Evolutionary conservation across 2,888 invertebrate genomes (phyloP).

Genomic region (Aspidapion aeneum): DNA sequence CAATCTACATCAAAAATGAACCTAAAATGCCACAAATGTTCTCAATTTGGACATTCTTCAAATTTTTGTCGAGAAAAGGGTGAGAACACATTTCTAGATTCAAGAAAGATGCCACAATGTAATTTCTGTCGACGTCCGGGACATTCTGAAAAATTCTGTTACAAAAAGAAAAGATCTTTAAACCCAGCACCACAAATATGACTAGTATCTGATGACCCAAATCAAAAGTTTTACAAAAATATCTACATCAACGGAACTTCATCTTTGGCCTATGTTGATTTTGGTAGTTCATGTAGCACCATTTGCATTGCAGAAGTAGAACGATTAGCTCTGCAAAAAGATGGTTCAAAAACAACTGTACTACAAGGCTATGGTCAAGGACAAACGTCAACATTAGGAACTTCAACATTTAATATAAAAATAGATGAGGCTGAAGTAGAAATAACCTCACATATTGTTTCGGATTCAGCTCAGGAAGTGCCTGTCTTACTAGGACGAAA

Average conservation of each 20-base stretch:
- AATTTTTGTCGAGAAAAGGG: background rate
- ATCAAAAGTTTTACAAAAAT: slow-evolving; percentile 17
- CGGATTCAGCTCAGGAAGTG: slow-evolving; percentile 20
- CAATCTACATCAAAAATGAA: background rate
- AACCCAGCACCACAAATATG: slow-evolving; percentile 6
- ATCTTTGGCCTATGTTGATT: slow-evolving; percentile 23
- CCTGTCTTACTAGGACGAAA: slow-evolving; percentile 26
- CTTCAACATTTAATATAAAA: slow-evolving; percentile 10
- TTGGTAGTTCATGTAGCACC: slow-evolving; percentile 22
- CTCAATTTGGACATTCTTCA: slow-evolving; percentile 5
- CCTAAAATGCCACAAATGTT: slow-evolving; percentile 6
- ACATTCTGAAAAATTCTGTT: slow-evolving; percentile 5
- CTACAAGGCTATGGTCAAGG: slow-evolving; percentile 24
- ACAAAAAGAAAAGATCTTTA: background rate
- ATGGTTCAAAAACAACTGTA: slow-evolving; percentile 8
- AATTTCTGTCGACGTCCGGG: slow-evolving; percentile 4
- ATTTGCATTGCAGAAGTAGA: slow-evolving; percentile 17
- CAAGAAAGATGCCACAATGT: background rate
- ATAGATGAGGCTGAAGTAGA: slow-evolving; percentile 21
- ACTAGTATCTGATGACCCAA: slow-evolving; percentile 13
- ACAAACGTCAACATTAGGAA: slow-evolving; percentile 19
- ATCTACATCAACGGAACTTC: slow-evolving; percentile 16
- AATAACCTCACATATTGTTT: slow-evolving; percentile 23
- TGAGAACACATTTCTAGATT: background rate
- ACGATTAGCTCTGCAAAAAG: slow-evolving; percentile 7